These are phyloP conservation scores for Morpho deidamia DNA, from an alignment of 2,888 invertebrate species.

Conservation along the genomic window DNA sequence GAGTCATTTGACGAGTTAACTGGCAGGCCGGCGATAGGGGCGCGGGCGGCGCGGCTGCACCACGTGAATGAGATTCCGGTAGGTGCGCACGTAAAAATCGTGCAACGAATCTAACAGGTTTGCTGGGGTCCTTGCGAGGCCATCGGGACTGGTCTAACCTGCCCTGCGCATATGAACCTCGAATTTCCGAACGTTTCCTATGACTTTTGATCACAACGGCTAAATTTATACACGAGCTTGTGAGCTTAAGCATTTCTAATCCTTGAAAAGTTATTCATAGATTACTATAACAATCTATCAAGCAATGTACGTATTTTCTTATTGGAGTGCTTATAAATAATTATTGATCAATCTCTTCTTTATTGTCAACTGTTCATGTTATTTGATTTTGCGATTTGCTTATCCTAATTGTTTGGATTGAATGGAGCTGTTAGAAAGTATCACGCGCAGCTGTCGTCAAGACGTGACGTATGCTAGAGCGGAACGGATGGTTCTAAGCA, in stretches of 20 bases:
- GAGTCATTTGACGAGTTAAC: conserved; percentile 77
- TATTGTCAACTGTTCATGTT: conserved; percentile 57
- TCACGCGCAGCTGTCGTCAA: conserved; percentile 69
- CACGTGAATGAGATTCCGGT: conserved; percentile 76
- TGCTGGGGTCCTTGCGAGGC: conserved; percentile 77
- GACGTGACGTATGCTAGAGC: conserved; percentile 69
- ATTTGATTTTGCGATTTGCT: conserved; percentile 64
- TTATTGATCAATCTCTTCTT: conserved; percentile 58
- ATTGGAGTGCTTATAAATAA: conserved; percentile 52
- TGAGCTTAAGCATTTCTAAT: conserved; percentile 15
- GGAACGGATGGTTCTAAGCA: conserved; percentile 65
- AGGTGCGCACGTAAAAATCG: conserved; percentile 79
- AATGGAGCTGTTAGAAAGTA: conserved; percentile 73
- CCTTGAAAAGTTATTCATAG: not conserved
- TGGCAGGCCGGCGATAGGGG: conserved; percentile 53
- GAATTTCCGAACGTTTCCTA: conserved; percentile 72
- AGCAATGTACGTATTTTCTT: conserved; percentile 31
- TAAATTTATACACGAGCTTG: conserved; percentile 10
- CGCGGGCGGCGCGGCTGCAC: conserved; percentile 59
- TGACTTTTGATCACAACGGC: conserved; percentile 43
- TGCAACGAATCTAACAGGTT: conserved; percentile 79
- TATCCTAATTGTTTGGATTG: conserved; percentile 60
- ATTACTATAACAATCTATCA: conserved; percentile 31
- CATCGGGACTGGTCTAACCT: conserved; percentile 78
- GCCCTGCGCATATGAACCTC: conserved; percentile 72